Evolutionary conservation across 2,888 invertebrate genomes (phyloP), one percentile per base, ranked within the genome.

Genomic region (Venusia cambrica): DNA sequence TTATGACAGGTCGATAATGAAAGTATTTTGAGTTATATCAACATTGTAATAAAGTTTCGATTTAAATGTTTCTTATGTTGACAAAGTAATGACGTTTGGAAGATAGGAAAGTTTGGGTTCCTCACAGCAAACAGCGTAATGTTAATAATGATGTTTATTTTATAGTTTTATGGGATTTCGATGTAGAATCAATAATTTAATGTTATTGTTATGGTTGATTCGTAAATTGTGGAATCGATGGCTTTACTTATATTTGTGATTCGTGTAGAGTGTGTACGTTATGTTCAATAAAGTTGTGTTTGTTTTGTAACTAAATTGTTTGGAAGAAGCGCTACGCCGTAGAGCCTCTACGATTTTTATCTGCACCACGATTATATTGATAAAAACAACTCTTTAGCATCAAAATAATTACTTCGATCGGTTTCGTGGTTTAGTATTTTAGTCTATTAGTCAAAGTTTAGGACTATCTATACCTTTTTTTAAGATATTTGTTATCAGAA

Each of bases 1-100:
- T 62, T 66, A 60, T 65, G 68, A 64, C 68, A 66, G 60, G 27
- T 42, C 10, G 20, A 51, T 57, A 57, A 64, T 62, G 56, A 61
- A 58, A 57, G 50, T 51, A 53, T 55, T 57, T 50, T 61, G 65
- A 69, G 48, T 65, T 64, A 67, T 62, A 48, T 33, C 44, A 42
- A 42, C 35, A 54, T 45, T 32, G 56, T 50, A 54, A 51, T 68
- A 69, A 63, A 68, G 53, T 57, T 58, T 46, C 48, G 57, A 53
- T 51, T 63, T 50, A 57, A 62, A 66, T 57, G 55, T 57, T 57
- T 53, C 53, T 35, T 45, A 47, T 48, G 67, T 54, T 69, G 69
- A 69, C 68, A 69, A 61, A 62, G 39, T 57, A 60, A 62, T 54
- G 44, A 31, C 37, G 46, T 36, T 51, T 30, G 47, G 42, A 46